Conservation (phyloP, 2,888 invertebrate species). For the Carterocephalus palaemon region DNA sequence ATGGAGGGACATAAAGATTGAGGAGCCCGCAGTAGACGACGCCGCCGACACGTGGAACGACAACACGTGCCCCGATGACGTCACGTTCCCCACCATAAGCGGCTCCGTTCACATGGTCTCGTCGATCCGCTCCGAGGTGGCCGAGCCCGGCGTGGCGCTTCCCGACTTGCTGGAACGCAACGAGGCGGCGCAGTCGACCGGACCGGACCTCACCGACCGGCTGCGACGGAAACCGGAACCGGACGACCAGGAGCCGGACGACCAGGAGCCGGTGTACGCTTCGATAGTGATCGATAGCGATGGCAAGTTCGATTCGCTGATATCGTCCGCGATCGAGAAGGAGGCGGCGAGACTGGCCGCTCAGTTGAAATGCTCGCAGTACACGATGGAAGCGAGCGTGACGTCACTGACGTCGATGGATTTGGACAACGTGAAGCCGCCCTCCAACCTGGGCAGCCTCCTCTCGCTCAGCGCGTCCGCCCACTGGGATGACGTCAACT, state of each 20-base stretch:
- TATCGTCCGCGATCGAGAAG: conserved; percentile 85
- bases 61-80: conserved; percentile 86
- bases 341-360: conserved; percentile 85
- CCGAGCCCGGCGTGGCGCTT: conserved; percentile 51
- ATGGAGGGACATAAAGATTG: conserved; percentile 54
- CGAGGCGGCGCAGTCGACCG: conserved; percentile 46
- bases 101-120: conserved; percentile 85
- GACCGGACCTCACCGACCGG: conserved; percentile 64
- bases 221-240: no score
- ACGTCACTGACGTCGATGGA: conserved; percentile 82
- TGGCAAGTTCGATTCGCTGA: conserved; percentile 79
- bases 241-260: conserved; percentile 49
- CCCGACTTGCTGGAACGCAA: conserved; percentile 70
- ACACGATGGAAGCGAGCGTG: conserved; percentile 77
- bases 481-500: conserved; percentile 67
- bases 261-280: conserved; percentile 60
- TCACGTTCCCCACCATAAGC: conserved; percentile 89
- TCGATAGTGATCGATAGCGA: conserved; percentile 66
- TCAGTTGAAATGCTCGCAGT: conserved; percentile 53
- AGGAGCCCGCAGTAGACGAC: conserved; percentile 29
- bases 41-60: conserved; percentile 88
- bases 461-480: conserved; percentile 75
- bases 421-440: conserved; percentile 86
- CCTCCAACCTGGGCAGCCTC: conserved; percentile 86
- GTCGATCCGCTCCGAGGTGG: conserved; percentile 82